Base-by-base conservation (phyloP, 1,140 invertebrate genomes). In the Anoplophora glabripennis region DNA sequence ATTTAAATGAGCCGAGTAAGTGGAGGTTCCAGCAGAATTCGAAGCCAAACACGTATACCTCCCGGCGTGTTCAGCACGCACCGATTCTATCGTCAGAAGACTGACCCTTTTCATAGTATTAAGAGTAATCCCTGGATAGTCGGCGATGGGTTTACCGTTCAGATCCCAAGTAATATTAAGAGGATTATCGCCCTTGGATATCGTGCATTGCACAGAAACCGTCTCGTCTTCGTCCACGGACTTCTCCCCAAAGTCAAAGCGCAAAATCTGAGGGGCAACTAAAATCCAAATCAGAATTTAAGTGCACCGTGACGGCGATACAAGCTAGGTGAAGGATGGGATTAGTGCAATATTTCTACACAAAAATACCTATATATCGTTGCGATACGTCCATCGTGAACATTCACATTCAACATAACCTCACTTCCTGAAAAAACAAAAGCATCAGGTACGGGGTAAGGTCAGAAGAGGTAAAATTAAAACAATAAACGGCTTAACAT, bases 251-350 rank as follows among this genome's bases (percentile, higher is more conserved):
- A 89, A 89, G 37, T 80, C 77, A 75, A 89, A 89, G 53, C 85
- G 86, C 76, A 84, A 81, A 63, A 90, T 85, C 78, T 86, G 84
- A 57, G 86, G 86, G 54, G 81, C 78, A 65, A 88, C 86, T 88
- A 49, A 42, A 57, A 45, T n/a, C 11, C 65, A 44, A 52, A 63
- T 28, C 21, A 28, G 21, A 28, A 28, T 28, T 28, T 28, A 5
- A 28, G 21, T 28, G 21, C 21, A 5, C 21, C 21, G 61, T 60
- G 34, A 64, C 63, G 14, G 49, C 44, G 35, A 70, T 66, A 54
- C 59, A 35, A 28, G 28, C 17, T 48, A 10, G n/a, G 12, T 46
- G 44, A 15, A 46, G 44, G 44, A 46, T 17, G 10, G 44, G 8
- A 17, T 15, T 46, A 21, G 44, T 46, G 44, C 44, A 46, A 46